These are phyloP conservation scores for Carollia perspicillata DNA, from an alignment of 2,113 vertebrate genomes.

Conservation along the genomic window DNA sequence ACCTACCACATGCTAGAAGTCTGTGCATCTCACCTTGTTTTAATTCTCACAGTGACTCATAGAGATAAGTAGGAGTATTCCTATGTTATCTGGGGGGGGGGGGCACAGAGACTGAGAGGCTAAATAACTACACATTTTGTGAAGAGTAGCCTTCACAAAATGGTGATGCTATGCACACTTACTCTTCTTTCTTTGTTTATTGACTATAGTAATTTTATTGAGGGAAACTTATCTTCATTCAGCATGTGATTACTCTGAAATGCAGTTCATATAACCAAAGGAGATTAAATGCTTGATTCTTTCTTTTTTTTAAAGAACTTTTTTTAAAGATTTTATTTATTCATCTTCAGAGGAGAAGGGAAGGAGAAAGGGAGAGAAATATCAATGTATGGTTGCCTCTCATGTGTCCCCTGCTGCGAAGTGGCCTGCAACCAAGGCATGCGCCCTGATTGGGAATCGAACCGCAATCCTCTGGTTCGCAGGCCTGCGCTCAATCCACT, in stretches of 20 bases:
- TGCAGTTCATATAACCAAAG: too few relatives aligned
- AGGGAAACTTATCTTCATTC: neutral
- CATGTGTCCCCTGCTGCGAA: too few relatives aligned
- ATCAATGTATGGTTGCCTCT: too few relatives aligned
- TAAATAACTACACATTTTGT: neutral
- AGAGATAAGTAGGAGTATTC: neutral
- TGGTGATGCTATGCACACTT: neutral
- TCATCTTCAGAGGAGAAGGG: too few relatives aligned
- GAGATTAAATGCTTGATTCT: too few relatives aligned
- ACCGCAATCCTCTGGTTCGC: too few relatives aligned
- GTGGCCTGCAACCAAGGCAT: too few relatives aligned
- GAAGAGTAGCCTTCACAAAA: neutral
- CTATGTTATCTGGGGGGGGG: neutral
- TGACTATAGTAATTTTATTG: neutral
- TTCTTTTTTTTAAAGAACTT: too few relatives aligned
- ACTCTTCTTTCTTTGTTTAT: neutral
- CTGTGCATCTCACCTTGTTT: neutral
- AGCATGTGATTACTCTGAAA: neutral
- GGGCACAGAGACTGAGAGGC: neutral
- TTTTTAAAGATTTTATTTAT: too few relatives aligned
- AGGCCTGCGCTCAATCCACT: too few relatives aligned
- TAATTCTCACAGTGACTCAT: neutral
- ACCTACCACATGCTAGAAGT: neutral
- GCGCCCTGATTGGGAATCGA: too few relatives aligned
- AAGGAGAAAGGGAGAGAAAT: too few relatives aligned